Evolutionary conservation across 2,113 vertebrate species (phyloP), one percentile per base, ranked within the genome.

Genomic region (Archilochus colubris): DNA sequence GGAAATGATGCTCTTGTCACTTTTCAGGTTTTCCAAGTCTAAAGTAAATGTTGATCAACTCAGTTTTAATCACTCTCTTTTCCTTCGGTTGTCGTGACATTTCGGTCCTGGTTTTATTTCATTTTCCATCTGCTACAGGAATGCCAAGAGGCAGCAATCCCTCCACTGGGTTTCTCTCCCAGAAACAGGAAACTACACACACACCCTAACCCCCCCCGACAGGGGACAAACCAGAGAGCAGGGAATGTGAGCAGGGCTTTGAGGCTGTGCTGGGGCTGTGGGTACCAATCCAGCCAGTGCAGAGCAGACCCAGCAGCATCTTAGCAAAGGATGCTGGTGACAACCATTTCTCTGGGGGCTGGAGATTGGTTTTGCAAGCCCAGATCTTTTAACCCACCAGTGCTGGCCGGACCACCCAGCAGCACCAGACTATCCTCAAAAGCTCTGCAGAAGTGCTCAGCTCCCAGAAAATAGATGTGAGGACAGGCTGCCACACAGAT

Each of bases 391-490:
- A 14, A 61, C 54, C 18, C 46, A 14, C 2, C 25, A 7, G 5
- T 0, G 15, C 44, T 33, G 2, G 12, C 28, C 64, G 22, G 78
- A 62, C 38, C 78, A 75, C n/a, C 62, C 53, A 0, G 73, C 87
- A 89, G 40, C 83, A 57, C 58, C 67, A 17, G 43, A 3, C 28
- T 10, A 3, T 21, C 14, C 86, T 54, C 17, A 20, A 25, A 55
- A 87, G 27, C 88, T 69, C 67, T 21, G 18, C 46, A 21, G 3
- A 46, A 62, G 20, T 27, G 54, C 16, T 85, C 51, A 69, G 62
- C 78, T 57, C 74, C 14, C 66, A 20, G 19, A 54, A 7, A 53
- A 31, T 0, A 54, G 44, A 10, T 0, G 0, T 1, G 51, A 62
- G 76, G 57, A 38, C 53, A 9, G 4, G 0, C 23, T 54, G 33